phyloP scores from a whole-genome alignment of 53 echinoderm and acorn worm species.

The Actinopyga echinites region DNA sequence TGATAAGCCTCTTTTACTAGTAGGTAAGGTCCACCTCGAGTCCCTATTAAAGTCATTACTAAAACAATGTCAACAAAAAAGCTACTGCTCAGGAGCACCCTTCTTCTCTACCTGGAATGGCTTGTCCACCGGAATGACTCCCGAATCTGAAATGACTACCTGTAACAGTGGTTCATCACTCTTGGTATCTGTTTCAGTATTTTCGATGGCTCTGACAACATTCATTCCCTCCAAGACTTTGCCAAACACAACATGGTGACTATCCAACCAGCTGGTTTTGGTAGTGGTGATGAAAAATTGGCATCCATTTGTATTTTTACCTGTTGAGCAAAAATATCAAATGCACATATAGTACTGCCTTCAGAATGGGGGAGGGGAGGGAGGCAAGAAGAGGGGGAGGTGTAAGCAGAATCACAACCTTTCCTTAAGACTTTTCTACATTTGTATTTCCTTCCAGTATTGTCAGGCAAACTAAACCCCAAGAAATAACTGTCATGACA shows the following conservation, averaged over 20 bases:
- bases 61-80: neutral
- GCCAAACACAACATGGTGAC: conserved; percentile 87
- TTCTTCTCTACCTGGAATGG: conserved; percentile 62
- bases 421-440: neutral
- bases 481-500: no score
- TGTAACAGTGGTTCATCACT: conserved; percentile 62
- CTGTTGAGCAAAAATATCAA: conserved; percentile 33
- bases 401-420: neutral
- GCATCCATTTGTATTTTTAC: conserved; percentile 85
- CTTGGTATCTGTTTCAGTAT: conserved; percentile 47
- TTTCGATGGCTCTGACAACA: conserved; percentile 66
- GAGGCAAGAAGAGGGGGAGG: no score
- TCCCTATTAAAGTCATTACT: neutral
- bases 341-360: no score
- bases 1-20: no score
- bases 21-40: no score
- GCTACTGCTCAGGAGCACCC: conserved; percentile 1
- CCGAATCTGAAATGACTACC: conserved; percentile 54
- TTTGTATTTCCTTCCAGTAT: neutral
- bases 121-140: conserved; percentile 42
- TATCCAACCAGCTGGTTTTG: conserved; percentile 77
- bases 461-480: no score
- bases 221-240: conserved; percentile 80
- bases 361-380: no score
- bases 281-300: conserved; percentile 89